Evolutionary conservation across 2,888 invertebrate species (phyloP).

Genomic region (Pristionchus entomophagus): DNA sequence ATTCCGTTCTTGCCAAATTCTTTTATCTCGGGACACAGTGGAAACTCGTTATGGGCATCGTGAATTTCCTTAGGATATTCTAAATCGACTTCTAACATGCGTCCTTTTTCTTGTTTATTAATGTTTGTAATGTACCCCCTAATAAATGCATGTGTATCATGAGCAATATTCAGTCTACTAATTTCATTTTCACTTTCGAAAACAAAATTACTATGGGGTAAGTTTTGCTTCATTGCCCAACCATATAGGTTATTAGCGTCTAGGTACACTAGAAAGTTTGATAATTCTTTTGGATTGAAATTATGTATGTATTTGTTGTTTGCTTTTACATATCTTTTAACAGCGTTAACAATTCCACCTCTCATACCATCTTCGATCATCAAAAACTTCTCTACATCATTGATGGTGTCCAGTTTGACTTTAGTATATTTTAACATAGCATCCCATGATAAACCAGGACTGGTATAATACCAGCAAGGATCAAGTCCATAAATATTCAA

Average conservation of each 20-base stretch:
- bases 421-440: conserved; percentile 66
- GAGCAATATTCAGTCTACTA: neutral
- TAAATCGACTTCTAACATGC: conserved; percentile 76
- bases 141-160: conserved; percentile 41
- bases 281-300: conserved; percentile 54
- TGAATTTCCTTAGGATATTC: conserved; percentile 76
- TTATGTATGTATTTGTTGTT: conserved; percentile 51
- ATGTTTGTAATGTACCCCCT: conserved; percentile 8
- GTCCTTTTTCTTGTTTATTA: conserved; percentile 55
- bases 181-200: no score
- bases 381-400: conserved; percentile 55
- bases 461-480: conserved; percentile 64
- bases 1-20: conserved; percentile 50
- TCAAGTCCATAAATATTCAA: conserved; percentile 66
- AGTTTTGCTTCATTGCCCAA: conserved; percentile 58
- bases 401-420: conserved; percentile 65
- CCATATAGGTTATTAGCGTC: conserved; percentile 58
- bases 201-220: conserved; percentile 64
- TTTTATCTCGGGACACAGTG: conserved; percentile 62
- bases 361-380: conserved; percentile 62
- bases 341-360: conserved; percentile 59
- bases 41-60: conserved; percentile 72
- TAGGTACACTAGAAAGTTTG: conserved; percentile 48
- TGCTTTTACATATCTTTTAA: conserved; percentile 51
- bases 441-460: conserved; percentile 71